Evolutionary conservation across 64 coral and sea anemone genomes (phyloP).

Genomic region (Exaiptasia diaphana): DNA sequence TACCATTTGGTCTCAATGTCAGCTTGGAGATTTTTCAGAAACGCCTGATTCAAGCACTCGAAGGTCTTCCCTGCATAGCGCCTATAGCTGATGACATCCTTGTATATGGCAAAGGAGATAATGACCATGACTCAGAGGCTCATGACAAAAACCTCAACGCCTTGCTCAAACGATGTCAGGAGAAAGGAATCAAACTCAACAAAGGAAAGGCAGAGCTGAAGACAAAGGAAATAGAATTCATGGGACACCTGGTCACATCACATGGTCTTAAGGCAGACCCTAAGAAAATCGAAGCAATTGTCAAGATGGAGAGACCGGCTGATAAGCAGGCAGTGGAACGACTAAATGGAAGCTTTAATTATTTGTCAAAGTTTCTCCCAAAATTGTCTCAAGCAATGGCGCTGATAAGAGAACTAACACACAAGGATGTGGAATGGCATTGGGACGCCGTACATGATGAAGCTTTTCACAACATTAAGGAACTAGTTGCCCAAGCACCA

Average conservation of each 20-base stretch:
- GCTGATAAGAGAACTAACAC: background rate
- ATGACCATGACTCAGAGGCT: background rate
- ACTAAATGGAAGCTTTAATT: conserved; percentile 27
- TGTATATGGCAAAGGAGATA: background rate
- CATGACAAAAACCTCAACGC: conserved; percentile 35
- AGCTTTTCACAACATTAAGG: conserved; percentile 25
- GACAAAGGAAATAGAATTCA: conserved; percentile 27
- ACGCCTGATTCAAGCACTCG: background rate
- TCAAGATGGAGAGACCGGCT: conserved; percentile 6
- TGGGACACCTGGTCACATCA: conserved; percentile 38
- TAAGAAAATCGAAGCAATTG: conserved; percentile 31
- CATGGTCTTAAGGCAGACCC: conserved; percentile 35
- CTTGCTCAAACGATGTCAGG: conserved; percentile 16
- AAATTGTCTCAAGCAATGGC: background rate
- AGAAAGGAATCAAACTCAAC: conserved; percentile 42
- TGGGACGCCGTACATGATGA: conserved; percentile 14
- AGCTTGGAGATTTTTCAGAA: conserved; percentile 16
- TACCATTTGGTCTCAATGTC: conserved; percentile 15
- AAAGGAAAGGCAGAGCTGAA: conserved; percentile 19
- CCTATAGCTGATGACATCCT: conserved; percentile 22
- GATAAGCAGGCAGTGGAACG: conserved; percentile 27
- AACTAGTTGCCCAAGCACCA: background rate
- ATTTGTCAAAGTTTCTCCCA: conserved; percentile 45
- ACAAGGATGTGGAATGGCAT: conserved; percentile 8
- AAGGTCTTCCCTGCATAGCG: background rate